Evolutionary conservation across 2,113 vertebrate genomes (phyloP).

Genomic region (Lucifuga dentata): DNA sequence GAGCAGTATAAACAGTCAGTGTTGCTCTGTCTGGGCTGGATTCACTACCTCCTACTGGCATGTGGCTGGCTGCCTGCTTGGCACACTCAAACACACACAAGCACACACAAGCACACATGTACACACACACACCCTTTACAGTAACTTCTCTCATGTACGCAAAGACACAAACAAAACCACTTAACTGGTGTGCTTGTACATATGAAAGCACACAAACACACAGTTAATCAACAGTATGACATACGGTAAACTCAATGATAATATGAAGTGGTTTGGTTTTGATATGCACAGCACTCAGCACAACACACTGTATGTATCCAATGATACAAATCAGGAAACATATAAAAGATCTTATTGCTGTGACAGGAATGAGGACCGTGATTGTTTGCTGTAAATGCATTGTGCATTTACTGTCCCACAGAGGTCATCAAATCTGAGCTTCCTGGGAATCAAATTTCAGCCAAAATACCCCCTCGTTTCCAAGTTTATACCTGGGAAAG

Average conservation of each 20-base stretch:
- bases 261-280: neutral
- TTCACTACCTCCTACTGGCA: slow-evolving; percentile 70
- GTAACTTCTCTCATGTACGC: slow-evolving; percentile 20
- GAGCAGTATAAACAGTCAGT: slow-evolving; percentile 77
- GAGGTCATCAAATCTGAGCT: slow-evolving; percentile 40
- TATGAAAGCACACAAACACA: slow-evolving; percentile 34
- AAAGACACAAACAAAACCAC: slow-evolving; percentile 29
- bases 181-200: slow-evolving; percentile 22
- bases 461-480: slow-evolving; percentile 27
- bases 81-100: slow-evolving; percentile 42
- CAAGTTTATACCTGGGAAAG: slow-evolving; percentile 57
- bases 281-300: slow-evolving; percentile 14
- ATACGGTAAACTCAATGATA: slow-evolving; percentile 33
- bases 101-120: slow-evolving; percentile 18
- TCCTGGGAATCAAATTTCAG: slow-evolving; percentile 36
- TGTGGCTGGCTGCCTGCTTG: slow-evolving; percentile 70
- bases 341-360: slow-evolving; percentile 41
- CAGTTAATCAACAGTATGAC: slow-evolving; percentile 13
- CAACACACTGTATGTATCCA: slow-evolving; percentile 36
- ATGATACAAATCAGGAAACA: slow-evolving; percentile 40
- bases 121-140: slow-evolving; percentile 15
- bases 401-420: slow-evolving; percentile 30
- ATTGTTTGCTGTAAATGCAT: slow-evolving; percentile 48
- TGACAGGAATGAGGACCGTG: slow-evolving; percentile 43
- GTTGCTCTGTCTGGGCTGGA: slow-evolving; percentile 61